phyloP scores from a whole-genome alignment of 37 sponge, comb jelly and placozoan genomes.

The Oopsacas minuta region DNA sequence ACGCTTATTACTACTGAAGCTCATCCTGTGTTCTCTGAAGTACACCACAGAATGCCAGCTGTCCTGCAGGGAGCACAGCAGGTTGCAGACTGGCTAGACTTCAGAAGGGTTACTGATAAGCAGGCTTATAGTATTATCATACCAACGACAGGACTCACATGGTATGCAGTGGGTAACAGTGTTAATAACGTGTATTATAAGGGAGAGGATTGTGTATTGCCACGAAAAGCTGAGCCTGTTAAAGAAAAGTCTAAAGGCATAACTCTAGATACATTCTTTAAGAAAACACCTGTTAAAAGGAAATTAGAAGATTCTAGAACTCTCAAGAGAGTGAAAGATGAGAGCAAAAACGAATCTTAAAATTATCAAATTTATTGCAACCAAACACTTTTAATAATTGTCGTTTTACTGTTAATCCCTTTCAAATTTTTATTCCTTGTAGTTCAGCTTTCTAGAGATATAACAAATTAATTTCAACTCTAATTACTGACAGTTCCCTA shows the following conservation, averaged over 20 bases:
- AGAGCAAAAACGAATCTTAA: too few relatives aligned
- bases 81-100: neutral
- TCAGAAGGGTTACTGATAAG: neutral
- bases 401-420: too few relatives aligned
- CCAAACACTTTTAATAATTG: neutral
- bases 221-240: neutral
- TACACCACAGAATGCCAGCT: conserved; percentile 80
- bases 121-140: conserved; percentile 32
- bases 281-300: neutral
- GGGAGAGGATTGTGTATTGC: conserved; percentile 46
- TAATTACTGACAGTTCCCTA: too few relatives aligned
- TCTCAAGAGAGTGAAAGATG: neutral
- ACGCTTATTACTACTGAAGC: conserved; percentile 79
- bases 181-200: conserved; percentile 64
- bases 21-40: conserved; percentile 30
- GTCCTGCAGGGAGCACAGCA: neutral
- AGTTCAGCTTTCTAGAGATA: too few relatives aligned
- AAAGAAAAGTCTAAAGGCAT: neutral
- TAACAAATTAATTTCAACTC: too few relatives aligned
- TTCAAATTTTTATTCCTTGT: too few relatives aligned
- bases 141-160: conserved; percentile 30
- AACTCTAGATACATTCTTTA: neutral
- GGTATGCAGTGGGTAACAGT: conserved; percentile 62
- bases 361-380: too few relatives aligned
- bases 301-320: neutral